Evolutionary conservation across 2,888 invertebrate species (phyloP).

Genomic region (Thymelicus lineola): DNA sequence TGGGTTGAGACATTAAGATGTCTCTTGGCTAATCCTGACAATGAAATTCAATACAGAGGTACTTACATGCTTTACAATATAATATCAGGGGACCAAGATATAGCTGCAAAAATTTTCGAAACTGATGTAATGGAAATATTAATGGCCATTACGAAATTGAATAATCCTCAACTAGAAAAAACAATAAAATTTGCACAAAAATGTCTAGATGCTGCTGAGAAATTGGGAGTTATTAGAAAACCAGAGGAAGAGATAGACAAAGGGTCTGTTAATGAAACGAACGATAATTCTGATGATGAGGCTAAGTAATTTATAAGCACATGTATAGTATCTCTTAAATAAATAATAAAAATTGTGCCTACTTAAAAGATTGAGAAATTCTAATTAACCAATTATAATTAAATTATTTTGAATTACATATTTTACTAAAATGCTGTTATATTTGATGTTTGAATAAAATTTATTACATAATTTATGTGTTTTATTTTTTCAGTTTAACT

Average conservation of each 20-base stretch:
- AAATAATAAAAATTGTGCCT: no score
- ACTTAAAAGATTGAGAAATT: no score
- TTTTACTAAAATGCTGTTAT: no score
- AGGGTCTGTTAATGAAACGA: constrained; percentile 59
- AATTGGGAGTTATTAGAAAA: constrained; percentile 90
- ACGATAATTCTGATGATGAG: constrained; percentile 55
- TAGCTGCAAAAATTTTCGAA: constrained; percentile 92
- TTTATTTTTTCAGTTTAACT: no score
- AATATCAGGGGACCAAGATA: constrained; percentile 90
- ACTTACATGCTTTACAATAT: constrained; percentile 92
- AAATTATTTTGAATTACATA: no score
- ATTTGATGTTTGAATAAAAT: no score
- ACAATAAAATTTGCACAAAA: constrained; percentile 87
- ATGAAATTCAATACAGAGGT: constrained; percentile 94
- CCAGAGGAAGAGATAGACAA: constrained; percentile 64
- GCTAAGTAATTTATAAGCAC: constrained; percentile 28
- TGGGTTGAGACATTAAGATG: constrained; percentile 93
- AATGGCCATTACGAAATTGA: constrained; percentile 92
- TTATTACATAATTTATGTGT: no score
- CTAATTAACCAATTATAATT: no score
- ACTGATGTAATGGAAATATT: constrained; percentile 96
- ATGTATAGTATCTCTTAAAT: not conserved
- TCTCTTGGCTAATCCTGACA: constrained; percentile 91
- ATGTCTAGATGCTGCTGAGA: constrained; percentile 90
- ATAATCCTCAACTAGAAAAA: constrained; percentile 81